phyloP scores from a whole-genome alignment of 2,797 vertebrate species.

The Fistularia tabacaria region DNA sequence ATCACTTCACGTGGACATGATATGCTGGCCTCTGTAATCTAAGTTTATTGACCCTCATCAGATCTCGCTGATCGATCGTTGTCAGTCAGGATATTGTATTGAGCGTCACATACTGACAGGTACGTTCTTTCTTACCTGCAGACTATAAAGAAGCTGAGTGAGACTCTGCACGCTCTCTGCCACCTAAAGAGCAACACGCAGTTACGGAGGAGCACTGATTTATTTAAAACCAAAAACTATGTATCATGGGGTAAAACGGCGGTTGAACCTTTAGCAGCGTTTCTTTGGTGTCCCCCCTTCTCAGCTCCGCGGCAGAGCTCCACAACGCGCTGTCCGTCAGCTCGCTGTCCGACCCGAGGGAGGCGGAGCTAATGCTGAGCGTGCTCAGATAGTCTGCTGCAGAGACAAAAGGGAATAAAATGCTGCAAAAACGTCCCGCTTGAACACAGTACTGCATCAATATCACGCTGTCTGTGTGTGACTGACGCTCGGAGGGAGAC shows the following conservation, averaged over 20 bases:
- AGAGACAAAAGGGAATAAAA: constrained; percentile 1
- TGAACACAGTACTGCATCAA: background rate
- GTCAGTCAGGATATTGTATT: too few relatives aligned
- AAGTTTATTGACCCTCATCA: too few relatives aligned
- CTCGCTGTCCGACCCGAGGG: constrained; percentile 66
- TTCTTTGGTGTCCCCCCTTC: constrained; percentile 55
- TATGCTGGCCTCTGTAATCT: too few relatives aligned
- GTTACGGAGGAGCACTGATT: constrained; percentile 17
- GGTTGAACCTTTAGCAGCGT: constrained; percentile 58
- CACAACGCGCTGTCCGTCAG: constrained; percentile 48
- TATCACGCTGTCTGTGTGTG: background rate
- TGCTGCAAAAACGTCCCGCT: too few relatives aligned
- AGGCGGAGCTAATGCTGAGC: constrained; percentile 70
- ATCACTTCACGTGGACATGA: too few relatives aligned
- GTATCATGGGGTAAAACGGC: background rate
- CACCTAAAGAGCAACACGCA: constrained; percentile 73
- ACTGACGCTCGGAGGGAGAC: constrained; percentile 68
- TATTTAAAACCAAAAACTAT: background rate
- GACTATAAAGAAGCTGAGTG: constrained; percentile 88
- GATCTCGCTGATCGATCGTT: too few relatives aligned
- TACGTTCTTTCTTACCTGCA: constrained; percentile 78
- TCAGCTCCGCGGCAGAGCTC: constrained; percentile 51
- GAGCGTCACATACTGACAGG: background rate
- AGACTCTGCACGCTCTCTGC: constrained; percentile 88
- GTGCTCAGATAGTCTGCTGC: constrained; percentile 72